Base-by-base conservation (phyloP, 2,888 invertebrate species). In the Aelia acuminata region DNA sequence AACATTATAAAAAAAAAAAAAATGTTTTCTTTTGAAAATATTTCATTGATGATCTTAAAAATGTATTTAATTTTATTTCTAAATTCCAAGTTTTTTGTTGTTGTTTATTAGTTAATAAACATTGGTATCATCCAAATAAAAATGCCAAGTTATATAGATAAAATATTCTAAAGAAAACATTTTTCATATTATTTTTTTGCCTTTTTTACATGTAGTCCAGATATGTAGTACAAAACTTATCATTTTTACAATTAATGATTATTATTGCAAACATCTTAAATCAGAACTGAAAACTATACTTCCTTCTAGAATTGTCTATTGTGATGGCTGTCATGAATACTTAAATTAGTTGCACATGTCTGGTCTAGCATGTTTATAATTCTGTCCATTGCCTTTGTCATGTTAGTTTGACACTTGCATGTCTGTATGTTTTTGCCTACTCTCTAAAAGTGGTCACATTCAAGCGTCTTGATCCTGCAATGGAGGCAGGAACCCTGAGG, bases 371-470 rank as follows among this genome's bases (percentile, higher is more conserved):
- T 90, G 89, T 84, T 84, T 75, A 80, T 49, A 39, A 84, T 35
- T 26, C 57, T 57, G 49, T 26, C 85, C 53, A 49, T 85, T 49
- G 49, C 11, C 31, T 80, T 39, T 39, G 31, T 70, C 80, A 49
- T 87, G 43, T 70, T 39, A 84, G 87, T 87, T 87, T 90, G 84
- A 75, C 87, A 87, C 57, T 75, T 89, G 90, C 89, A 87, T 90
- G 90, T 90, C 90, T 90, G 89, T 90, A 89, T 91, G 87, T 89
- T 90, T 91, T 90, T 90, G 89, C 91, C 90, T 90, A 92, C 91
- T 89, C 88, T 35, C 90, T 87, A 91, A 91, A 94, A 96, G 96
- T 96, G 94, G 96, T 97, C 93, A 96, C 97, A 91, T 97, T 96
- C 95, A 97, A 96, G 95, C 96, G 96, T 92, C 92, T 93, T 91